Base-by-base conservation (phyloP, 1,140 invertebrate species). In the Heterodera schachtii region DNA sequence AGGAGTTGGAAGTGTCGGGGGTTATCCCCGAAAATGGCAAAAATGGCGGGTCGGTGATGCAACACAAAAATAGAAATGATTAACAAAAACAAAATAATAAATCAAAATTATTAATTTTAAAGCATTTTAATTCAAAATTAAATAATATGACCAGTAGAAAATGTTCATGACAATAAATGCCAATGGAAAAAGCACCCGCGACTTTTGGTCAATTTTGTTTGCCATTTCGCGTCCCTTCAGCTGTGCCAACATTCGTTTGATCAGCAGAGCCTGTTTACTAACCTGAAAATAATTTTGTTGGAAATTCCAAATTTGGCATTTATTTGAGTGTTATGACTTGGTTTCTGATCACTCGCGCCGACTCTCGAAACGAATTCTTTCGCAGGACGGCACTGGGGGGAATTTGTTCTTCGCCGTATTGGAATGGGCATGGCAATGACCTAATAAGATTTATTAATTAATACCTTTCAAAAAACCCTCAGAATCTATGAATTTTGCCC, bases 151-250 rank as follows among this genome's bases (percentile, higher is more conserved):
- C 81, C 81, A 82, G 66, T 82, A 82, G 19, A n/a, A 71, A 64
- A 82, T 69, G 64, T 82, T 82, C 52, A 82, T 52, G 60, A 82
- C 46, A 64, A 82, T 73, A 52, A 82, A 82, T 31, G 81, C 69
- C 9, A 57, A 1, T 64, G 81, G 81, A 44, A 82, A 82, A 16
- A 82, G 57, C 31, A 81, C 73, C n/a, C 81, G 47, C 16, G 67
- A 73, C 47, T 82, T 82, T 82, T 82, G 79, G 21, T 82, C 81
- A 73, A 82, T 82, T 73, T 82, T 82, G 47, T 82, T 81, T 13
- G 81, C 81, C 81, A 82, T 82, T 31, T 71, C 81, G 47, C 81
- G 16, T 0, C 81, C 81, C 16, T 64, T 5, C 21, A 78, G 47
- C 19, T 78, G 77, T 19, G 46, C 64, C 66, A 78, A 6, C 47